A percentile compares a stretch with the other conserved stretches of the same genome.
phyloP scores from a whole-genome alignment of 1,140 invertebrate species.

The Pemphigus obesinymphae region DNA sequence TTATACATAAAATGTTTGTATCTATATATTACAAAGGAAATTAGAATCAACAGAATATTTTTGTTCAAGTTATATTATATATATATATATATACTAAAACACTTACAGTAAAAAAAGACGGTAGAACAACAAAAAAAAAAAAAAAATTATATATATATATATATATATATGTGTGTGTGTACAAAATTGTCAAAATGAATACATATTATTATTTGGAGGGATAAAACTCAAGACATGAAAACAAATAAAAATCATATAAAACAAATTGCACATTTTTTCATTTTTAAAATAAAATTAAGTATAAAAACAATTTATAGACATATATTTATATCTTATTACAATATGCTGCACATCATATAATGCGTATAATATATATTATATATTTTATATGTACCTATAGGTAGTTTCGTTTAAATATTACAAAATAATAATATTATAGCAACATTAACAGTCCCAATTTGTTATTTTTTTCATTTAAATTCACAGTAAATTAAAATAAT shows the following conservation, averaged over 20 bases:
- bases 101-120: conserved; percentile 36
- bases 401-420: conserved; percentile 36
- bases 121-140: conserved; percentile 33
- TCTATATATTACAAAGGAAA: conserved; percentile 41
- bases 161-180: too few relatives aligned
- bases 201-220: conserved; percentile 37
- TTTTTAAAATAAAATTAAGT: conserved; percentile 41
- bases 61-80: conserved; percentile 35
- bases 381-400: conserved; percentile 23
- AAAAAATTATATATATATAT: too few relatives aligned
- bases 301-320: conserved; percentile 42
- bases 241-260: conserved; percentile 42
- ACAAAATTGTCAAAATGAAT: conserved; percentile 31
- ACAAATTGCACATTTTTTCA: conserved; percentile 39
- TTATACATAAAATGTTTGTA: conserved; percentile 39
- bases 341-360: too few relatives aligned
- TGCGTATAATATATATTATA: conserved; percentile 31
- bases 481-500: conserved; percentile 37
- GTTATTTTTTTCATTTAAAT: conserved; percentile 26
- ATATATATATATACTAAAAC: too few relatives aligned
- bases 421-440: conserved; percentile 37
- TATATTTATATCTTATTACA: conserved; percentile 27
- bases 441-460: conserved; percentile 38
- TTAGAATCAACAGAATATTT: conserved; percentile 39
- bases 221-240: conserved; percentile 40